A percentile compares a stretch with the other conserved stretches of the same genome.
These are phyloP conservation scores for Psephotus haematonotus DNA, from an alignment of 2,113 vertebrate species.

Conservation along the genomic window DNA sequence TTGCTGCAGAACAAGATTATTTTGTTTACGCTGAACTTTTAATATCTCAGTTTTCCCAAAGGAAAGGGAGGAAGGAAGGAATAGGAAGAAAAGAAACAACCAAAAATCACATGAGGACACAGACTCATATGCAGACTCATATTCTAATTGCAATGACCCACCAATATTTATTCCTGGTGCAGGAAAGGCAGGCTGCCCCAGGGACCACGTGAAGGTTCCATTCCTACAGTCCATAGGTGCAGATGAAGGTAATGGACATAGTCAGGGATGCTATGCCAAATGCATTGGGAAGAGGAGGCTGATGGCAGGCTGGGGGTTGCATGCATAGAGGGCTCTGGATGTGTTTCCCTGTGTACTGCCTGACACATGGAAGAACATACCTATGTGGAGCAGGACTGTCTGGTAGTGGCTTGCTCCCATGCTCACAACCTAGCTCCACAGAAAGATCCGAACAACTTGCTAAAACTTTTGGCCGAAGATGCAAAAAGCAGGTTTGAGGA, in stretches of 20 bases:
- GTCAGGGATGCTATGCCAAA: background rate
- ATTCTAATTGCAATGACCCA: background rate
- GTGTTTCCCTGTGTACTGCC: background rate
- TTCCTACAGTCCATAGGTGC: background rate
- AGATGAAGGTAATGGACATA: background rate
- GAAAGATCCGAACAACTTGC: background rate
- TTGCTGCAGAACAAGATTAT: background rate
- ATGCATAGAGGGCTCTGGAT: background rate
- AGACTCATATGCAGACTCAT: background rate
- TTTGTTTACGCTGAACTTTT: background rate
- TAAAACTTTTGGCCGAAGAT: background rate
- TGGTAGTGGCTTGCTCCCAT: background rate
- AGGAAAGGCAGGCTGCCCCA: background rate
- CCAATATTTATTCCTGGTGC: background rate
- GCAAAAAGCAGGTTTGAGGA: background rate
- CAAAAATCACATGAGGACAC: background rate
- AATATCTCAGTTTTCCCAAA: background rate
- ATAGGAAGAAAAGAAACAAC: background rate
- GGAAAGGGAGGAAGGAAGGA: background rate
- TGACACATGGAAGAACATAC: background rate
- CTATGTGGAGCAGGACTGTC: fast-evolving
- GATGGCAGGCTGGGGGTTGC: background rate
- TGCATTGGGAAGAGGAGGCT: background rate
- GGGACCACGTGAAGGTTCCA: background rate
- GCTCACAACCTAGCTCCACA: background rate